Conservation (phyloP, 2,888 invertebrate species). For the Cataglyphis cursor region DNA sequence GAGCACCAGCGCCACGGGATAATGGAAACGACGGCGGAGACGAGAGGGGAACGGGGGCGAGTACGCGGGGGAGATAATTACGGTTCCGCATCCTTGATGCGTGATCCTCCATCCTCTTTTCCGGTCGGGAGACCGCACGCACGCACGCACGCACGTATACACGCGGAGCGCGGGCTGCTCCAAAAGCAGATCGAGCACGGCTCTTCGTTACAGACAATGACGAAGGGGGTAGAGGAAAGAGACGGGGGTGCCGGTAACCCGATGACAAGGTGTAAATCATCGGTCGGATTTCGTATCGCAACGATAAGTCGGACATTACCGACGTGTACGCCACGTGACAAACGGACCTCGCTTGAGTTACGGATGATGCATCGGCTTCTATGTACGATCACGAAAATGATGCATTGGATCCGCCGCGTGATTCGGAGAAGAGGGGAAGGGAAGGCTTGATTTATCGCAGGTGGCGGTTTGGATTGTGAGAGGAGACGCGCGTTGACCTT, state of each 20-base stretch:
- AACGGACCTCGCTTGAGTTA: constrained; percentile 63
- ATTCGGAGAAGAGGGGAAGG: constrained; percentile 15
- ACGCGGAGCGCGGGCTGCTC: neutral
- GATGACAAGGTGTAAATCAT: constrained; percentile 76
- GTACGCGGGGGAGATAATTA: constrained; percentile 74
- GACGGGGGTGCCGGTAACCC: constrained; percentile 61
- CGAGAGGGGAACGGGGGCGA: constrained; percentile 17
- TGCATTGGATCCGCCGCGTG: constrained; percentile 34
- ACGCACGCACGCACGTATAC: neutral
- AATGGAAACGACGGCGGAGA: constrained; percentile 58
- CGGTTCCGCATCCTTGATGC: constrained; percentile 72
- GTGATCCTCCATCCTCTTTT: constrained; percentile 66
- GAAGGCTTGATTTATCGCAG: constrained; percentile 45
- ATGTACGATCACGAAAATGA: constrained; percentile 49
- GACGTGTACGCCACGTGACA: constrained; percentile 54
- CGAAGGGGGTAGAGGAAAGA: constrained; percentile 9
- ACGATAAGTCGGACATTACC: constrained; percentile 68
- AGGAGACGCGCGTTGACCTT: neutral
- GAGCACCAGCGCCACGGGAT: constrained; percentile 63
- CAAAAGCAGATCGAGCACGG: constrained; percentile 37
- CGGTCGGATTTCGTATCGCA: constrained; percentile 60
- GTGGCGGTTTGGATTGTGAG: neutral
- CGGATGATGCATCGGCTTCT: constrained; percentile 52
- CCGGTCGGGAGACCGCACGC: constrained; percentile 32
- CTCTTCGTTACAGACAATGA: constrained; percentile 62